Conservation (phyloP, 1,140 invertebrate species). For the roundworm (Caenorhabditis elegans) region WBcel235 BX284605.5:3503001-3503500, state of each 20-base stretch:
- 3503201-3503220: neutral
- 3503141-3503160: too few relatives aligned
- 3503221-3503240: neutral
- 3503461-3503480: conserved; percentile 36
- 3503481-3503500: conserved; percentile 29
- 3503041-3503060: neutral
- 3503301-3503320: neutral
- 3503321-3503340: conserved; percentile 7
- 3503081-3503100: too few relatives aligned
- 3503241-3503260: neutral
- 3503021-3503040: neutral
- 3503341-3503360: neutral
- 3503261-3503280: neutral
- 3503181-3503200: neutral
- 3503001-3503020: conserved; percentile 4
- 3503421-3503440: neutral
- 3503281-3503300: neutral
- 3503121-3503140: too few relatives aligned
- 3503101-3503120: too few relatives aligned
- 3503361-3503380: neutral
- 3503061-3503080: neutral
- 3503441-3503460: conserved; percentile 15
- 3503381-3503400: neutral
- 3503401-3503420: neutral
- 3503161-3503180: too few relatives aligned